Base-by-base conservation (phyloP, 2,888 invertebrate genomes). In the Erynnis tages region DNA sequence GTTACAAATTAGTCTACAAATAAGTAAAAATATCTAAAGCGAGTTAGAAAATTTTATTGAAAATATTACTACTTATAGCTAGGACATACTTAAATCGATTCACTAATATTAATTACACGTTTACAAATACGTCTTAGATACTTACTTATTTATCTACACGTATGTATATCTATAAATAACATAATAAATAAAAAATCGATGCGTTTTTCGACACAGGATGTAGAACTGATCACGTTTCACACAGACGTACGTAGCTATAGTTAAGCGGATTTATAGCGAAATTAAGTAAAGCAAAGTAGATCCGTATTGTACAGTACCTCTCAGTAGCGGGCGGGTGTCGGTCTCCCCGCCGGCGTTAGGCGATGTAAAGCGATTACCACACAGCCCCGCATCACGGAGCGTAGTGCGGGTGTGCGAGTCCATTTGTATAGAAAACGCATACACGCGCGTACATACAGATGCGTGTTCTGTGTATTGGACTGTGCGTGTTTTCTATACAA, bases 1-100 rank as follows among this genome's bases (percentile, higher is more conserved):
- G 41, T 41, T 29, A 29, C 11, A 14, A 29, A 47, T 34, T 38
- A 21, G 30, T 30, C 38, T 48, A 48, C 40, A 38, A 37, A 37
- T 38, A 48, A 38, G 47, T 48, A 21, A 47, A 47, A 27, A 5
- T 46, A 37, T 27, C 45, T 46, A 38, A 48, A 38, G 47, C 47
- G 19, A 40, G 40, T 38, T 48, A 48, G 40, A 19, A 47, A 47
- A 47, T 21, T 47, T 47, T 47, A 47, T 38, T 47, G 38, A 47
- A 38, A 13, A 38, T 30, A 40, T 38, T 30, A 37, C n/a, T n/a
- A n/a, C n/a, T 48, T 40, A 29, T 32, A 47, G 30, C 11, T 40
- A 48, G 48, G 10, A 16, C 4, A 43, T 38, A 47, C 38, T 27
- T 14, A 14, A 29, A 21, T 11, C n/a, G 29, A n/a, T 38, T 21